Base-by-base conservation (phyloP, 1,140 invertebrate genomes). In the Drosophila setifemur region DNA sequence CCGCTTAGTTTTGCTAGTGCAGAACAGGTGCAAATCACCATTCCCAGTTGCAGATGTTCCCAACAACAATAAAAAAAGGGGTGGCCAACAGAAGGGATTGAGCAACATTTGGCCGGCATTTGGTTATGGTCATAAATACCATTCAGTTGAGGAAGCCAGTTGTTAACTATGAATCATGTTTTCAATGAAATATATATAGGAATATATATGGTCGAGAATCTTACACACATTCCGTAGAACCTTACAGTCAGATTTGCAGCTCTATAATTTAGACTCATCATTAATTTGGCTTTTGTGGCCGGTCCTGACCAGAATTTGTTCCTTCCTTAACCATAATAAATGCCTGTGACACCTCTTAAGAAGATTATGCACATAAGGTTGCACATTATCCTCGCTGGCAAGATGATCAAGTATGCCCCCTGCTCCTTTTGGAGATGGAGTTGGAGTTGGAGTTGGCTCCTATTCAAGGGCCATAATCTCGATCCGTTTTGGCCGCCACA, bases 391-490 rank as follows among this genome's bases (percentile, higher is more conserved):
- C 66, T 44, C 44, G 42, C 40, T 49, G 42, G 19, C 61, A 6
- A 55, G 63, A 68, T 45, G 49, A 53, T 44, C 40, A n/a, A n/a
- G 8, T 23, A 8, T 9, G 8, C 1, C 12, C 4, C 19, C 3
- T 4, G 11, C 33, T 18, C 7, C 57, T 21, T 18, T 35, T 28
- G n/a, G n/a, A n/a, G n/a, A n/a, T n/a, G n/a, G n/a, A n/a, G n/a
- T 29, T 39, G 5, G 21, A 16, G 31, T 21, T 49, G 14, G 33
- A 58, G 29, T 57, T 54, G 12, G 44, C 55, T 42, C 19, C 50
- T 49, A 66, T 67, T 81, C 64, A 67, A 48, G 58, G 71, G 11
- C 53, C 55, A 74, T 79, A 79, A 79, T 74, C 76, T 79, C 49
- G 50, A 70, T 60, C 66, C 44, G 67, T 71, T 71, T 70, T 35